Evolutionary conservation across 2,113 vertebrate genomes (phyloP), one percentile per base, ranked within the genome.

Genomic region (Hemiscyllium ocellatum): DNA sequence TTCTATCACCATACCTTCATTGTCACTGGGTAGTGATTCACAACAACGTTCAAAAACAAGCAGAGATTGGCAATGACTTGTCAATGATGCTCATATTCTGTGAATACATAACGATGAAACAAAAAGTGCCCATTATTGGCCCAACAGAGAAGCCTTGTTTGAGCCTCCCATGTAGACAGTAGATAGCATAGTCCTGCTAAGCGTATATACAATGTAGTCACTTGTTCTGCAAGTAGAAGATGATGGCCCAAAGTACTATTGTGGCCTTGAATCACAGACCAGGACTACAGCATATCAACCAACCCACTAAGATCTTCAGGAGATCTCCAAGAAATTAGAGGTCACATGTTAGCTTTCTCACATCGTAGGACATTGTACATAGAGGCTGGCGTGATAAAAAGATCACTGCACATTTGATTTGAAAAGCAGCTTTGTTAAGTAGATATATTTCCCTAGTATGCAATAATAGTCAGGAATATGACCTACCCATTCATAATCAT

Each of bases 401-500:
- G 72, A 3, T 89, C 24, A 29, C 4, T 26, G 50, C 42, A 86
- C 20, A 47, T 15, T 91, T 66, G n/a, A 8, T 3, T n/a, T 0
- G 8, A n/a, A 93, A 66, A 93, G 65, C 17, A 7, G n/a, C 6
- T 20, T 66, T 66, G 26, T 65, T 61, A 91, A 91, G 17, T 93
- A 20, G n/a, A 20, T 91, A 24, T 2, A 13, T 10, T 56, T 52
- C 85, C 20, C 85, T 8, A 26, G 47, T 52, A 24, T 87, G 47
- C 50, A 13, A n/a, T 8, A 87, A 7, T 12, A 20, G 24, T 52
- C 26, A 52, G 2, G 20, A 6, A 37, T 17, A 68, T 68, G 66
- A 0, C 56, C 97, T 97, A 99, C 99, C 99, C 99, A 42, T 99
- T 98, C 98, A 99, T 99, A 96, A 99, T 98, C 98, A 99, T 98